These are phyloP conservation scores for Trochalopteron elliotii DNA, from an alignment of 2,113 vertebrate species.

Conservation along the genomic window DNA sequence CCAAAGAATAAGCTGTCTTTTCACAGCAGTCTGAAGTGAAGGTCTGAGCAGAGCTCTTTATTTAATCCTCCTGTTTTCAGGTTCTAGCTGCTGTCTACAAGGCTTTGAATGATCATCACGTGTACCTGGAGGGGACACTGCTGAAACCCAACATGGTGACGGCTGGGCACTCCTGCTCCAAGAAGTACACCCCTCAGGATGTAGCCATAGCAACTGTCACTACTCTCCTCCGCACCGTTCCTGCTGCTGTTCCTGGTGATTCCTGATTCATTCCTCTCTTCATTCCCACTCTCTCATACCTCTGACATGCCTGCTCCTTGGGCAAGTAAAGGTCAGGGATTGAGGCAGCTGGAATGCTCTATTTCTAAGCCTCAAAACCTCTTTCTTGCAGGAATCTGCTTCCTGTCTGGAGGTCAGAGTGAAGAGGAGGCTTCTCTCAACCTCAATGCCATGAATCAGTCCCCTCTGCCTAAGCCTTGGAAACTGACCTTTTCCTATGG, in stretches of 20 bases:
- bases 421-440: constrained; percentile 96
- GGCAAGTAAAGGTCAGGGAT: neutral
- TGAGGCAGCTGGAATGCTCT: neutral
- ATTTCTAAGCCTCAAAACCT: neutral
- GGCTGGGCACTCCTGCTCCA: constrained; percentile 87
- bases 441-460: constrained; percentile 92
- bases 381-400: constrained; percentile 87
- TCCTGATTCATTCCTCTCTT: neutral
- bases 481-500: constrained; percentile 95
- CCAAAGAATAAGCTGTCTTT: neutral
- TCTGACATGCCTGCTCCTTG: neutral
- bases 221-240: constrained; percentile 89
- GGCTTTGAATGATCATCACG: constrained; percentile 91
- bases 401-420: constrained; percentile 96
- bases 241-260: constrained; percentile 91
- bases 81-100: constrained; percentile 95
- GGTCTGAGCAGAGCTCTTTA: neutral
- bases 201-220: constrained; percentile 91
- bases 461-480: constrained; percentile 87
- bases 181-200: constrained; percentile 90
- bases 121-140: constrained; percentile 94
- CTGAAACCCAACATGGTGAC: constrained; percentile 98
- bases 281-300: neutral
- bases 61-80: constrained; percentile 59
- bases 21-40: neutral